phyloP scores from a whole-genome alignment of 92 coral and sea anemone species.

The Porites rus region DNA sequence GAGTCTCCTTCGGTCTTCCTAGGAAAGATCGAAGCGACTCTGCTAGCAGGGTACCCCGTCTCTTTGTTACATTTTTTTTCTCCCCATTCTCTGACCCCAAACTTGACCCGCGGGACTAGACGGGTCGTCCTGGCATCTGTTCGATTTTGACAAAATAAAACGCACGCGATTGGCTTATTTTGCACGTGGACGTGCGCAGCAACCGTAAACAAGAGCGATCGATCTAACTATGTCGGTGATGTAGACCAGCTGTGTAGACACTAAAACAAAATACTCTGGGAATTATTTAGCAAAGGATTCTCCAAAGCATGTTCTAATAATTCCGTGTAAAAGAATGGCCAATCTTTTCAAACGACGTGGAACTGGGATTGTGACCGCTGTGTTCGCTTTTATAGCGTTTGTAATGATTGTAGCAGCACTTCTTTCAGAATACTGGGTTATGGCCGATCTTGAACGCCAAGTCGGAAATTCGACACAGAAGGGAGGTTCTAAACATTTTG shows the following conservation, averaged over 20 bases:
- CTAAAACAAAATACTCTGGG: neutral
- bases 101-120: too few species aligned
- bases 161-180: conserved; percentile 34
- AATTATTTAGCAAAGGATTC: neutral
- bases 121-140: neutral
- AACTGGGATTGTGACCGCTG: conserved; percentile 66
- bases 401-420: conserved; percentile 75
- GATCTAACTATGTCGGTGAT: neutral
- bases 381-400: conserved; percentile 68
- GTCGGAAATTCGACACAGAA: conserved; percentile 56
- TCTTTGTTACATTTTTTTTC: too few species aligned
- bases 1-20: too few species aligned
- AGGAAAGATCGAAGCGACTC: too few species aligned
- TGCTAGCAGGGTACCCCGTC: too few species aligned
- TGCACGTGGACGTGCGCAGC: conserved; percentile 7
- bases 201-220: neutral
- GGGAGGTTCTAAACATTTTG: conserved; percentile 84
- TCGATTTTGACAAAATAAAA: neutral
- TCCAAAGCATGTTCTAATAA: neutral
- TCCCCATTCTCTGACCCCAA: too few species aligned
- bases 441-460: conserved; percentile 69
- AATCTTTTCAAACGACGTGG: conserved; percentile 84
- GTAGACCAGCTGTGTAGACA: neutral
- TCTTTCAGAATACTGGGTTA: conserved; percentile 80
- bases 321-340: conserved; percentile 45